phyloP scores from a whole-genome alignment of 1,140 invertebrate genomes.

The Pogonomyrmex barbatus region DNA sequence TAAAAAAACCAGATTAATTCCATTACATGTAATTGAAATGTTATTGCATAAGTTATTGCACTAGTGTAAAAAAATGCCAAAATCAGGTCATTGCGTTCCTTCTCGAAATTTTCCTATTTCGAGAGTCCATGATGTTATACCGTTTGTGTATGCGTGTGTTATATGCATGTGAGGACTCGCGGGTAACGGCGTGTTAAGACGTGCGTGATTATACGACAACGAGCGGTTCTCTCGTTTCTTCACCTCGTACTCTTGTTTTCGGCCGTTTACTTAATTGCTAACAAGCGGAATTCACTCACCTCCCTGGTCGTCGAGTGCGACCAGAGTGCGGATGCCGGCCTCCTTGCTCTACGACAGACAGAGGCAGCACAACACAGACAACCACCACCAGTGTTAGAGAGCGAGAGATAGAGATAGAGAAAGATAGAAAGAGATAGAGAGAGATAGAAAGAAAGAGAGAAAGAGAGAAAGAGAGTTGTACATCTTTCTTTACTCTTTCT shows the following conservation, averaged over 20 bases:
- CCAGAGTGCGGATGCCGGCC: conserved; percentile 99
- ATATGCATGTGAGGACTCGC: conserved; percentile 26
- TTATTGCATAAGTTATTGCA: too few relatives aligned
- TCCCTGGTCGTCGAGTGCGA: conserved; percentile 99
- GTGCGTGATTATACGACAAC: conserved; percentile 32
- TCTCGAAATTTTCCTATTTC: conserved; percentile 11
- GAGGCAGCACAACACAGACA: conserved; percentile 89
- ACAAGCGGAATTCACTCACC: conserved; percentile 92
- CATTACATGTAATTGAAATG: neutral
- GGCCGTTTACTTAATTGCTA: conserved; percentile 76
- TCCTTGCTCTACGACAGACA: conserved; percentile 98
- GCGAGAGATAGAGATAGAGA: conserved; percentile 31
- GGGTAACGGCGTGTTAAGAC: conserved; percentile 14
- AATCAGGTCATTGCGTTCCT: neutral
- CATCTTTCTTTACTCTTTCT: conserved; percentile 66
- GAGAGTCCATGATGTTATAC: neutral
- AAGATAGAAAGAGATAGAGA: conserved; percentile 18
- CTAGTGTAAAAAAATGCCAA: neutral
- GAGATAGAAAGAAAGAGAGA: conserved; percentile 45
- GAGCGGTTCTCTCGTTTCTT: conserved; percentile 35
- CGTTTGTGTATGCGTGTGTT: conserved; percentile 1
- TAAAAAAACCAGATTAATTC: neutral
- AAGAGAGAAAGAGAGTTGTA: conserved; percentile 73
- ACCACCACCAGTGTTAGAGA: conserved; percentile 86
- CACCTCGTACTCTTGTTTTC: conserved; percentile 32